Evolutionary conservation across 2,888 invertebrate species (phyloP).

Genomic region (Tipula confusa): DNA sequence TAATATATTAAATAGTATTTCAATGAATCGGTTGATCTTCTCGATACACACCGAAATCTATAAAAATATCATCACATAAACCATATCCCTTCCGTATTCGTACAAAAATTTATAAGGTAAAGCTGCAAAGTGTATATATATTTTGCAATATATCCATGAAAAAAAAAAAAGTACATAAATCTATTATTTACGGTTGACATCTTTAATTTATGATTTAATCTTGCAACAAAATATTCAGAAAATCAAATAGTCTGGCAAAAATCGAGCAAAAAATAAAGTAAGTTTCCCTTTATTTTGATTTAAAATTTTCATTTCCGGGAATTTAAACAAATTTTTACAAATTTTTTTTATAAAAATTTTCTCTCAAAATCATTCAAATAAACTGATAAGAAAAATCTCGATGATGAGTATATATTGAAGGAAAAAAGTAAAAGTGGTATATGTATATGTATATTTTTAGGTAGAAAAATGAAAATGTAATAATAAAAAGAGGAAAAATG

Average conservation of each 20-base stretch:
- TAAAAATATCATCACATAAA: constrained; percentile 12
- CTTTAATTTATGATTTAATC: constrained; percentile 25
- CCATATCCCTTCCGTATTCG: background rate
- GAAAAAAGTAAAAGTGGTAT: background rate
- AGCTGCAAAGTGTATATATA: background rate
- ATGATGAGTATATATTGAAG: constrained; percentile 3
- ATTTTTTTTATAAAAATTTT: background rate
- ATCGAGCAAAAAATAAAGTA: constrained; percentile 20
- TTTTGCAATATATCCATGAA: background rate
- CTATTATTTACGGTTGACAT: constrained; percentile 12
- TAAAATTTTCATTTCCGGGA: constrained; percentile 29
- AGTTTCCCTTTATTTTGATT: constrained; percentile 29
- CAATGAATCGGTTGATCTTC: background rate
- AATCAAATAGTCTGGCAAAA: constrained; percentile 29
- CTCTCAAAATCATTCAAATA: background rate
- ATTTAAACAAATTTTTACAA: constrained; percentile 20
- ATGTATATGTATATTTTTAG: background rate
- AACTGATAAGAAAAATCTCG: background rate
- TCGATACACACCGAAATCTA: background rate
- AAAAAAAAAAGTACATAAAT: background rate
- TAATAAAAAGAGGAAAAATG: constrained; percentile 27
- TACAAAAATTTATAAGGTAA: background rate
- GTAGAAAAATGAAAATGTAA: background rate
- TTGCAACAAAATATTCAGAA: constrained; percentile 16
- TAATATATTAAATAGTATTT: too few species aligned